Percentiles rank a stretch among this genome's conserved stretches.
Evolutionary conservation across 2,888 invertebrate genomes (phyloP).

Genomic region (Dysmachus trigonus): DNA sequence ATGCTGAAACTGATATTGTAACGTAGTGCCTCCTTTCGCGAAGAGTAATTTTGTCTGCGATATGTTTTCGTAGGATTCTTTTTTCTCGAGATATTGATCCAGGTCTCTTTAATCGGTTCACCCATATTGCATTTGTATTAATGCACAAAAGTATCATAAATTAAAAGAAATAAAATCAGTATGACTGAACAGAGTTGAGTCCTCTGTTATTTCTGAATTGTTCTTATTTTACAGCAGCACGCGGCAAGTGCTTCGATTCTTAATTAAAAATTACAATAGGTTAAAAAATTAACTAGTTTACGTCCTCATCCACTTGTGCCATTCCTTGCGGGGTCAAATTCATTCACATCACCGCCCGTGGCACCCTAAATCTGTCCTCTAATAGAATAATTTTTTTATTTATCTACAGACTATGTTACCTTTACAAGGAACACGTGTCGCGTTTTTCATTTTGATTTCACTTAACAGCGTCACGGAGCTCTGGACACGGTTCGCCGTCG

Average conservation of each 20-base stretch:
- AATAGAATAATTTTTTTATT: background rate
- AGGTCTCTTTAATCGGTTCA: too few species aligned
- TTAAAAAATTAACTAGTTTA: background rate
- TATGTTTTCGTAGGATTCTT: too few species aligned
- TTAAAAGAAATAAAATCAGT: background rate
- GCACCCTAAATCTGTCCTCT: background rate
- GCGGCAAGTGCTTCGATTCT: background rate
- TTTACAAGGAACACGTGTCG: slow-evolving; percentile 27
- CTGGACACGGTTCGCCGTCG: slow-evolving; percentile 1
- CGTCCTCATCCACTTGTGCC: background rate
- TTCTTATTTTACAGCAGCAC: background rate
- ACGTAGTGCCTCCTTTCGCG: too few species aligned
- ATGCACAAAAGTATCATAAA: background rate
- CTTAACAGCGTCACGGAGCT: background rate
- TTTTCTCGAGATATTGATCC: too few species aligned
- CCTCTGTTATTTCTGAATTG: background rate
- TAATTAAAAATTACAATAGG: background rate
- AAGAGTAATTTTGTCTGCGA: too few species aligned
- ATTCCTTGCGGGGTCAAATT: background rate
- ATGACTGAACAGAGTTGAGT: background rate
- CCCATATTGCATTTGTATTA: too few species aligned
- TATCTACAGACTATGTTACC: background rate
- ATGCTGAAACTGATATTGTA: too few species aligned
- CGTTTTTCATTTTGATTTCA: slow-evolving; percentile 26
- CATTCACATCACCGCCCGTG: background rate